phyloP scores from a whole-genome alignment of 2,797 vertebrate genomes.

The Cyprinodon diabolis region DNA sequence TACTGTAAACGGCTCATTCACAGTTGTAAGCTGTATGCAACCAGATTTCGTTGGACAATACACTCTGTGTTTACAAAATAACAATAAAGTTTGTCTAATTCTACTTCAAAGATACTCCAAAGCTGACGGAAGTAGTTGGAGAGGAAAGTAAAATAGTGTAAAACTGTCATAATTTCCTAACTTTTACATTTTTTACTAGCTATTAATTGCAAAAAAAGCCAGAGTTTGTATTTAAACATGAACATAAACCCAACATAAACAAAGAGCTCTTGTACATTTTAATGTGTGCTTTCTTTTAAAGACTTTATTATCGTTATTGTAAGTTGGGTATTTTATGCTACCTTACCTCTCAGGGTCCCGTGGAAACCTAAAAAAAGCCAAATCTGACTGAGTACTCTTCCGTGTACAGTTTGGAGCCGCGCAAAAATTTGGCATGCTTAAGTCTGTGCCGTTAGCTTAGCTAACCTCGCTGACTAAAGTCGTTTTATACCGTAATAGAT shows the following conservation, averaged over 20 bases:
- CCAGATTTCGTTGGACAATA: too few relatives aligned
- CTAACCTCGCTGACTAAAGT: slow-evolving; percentile 15
- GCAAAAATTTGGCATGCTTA: slow-evolving; percentile 89
- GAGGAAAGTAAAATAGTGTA: too few relatives aligned
- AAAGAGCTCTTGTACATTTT: not conserved
- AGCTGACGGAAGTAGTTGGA: too few relatives aligned
- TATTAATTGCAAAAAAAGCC: not conserved
- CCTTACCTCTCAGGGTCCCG: slow-evolving; percentile 84
- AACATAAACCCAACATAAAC: not conserved
- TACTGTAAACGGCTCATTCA: too few relatives aligned
- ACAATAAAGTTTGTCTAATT: too few relatives aligned
- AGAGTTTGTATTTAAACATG: not conserved
- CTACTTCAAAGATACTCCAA: too few relatives aligned
- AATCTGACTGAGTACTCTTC: slow-evolving; percentile 86
- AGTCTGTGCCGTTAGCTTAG: slow-evolving; percentile 56
- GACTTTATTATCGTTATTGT: not conserved
- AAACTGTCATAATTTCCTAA: too few relatives aligned
- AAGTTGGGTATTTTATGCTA: not conserved
- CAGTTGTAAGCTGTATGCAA: too few relatives aligned
- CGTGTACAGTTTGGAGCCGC: slow-evolving; percentile 88
- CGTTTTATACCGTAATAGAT: slow-evolving; percentile 10
- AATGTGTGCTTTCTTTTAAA: too few relatives aligned
- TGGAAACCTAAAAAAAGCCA: slow-evolving; percentile 88
- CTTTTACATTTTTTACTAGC: not conserved
- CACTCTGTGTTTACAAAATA: too few relatives aligned